Conservation (phyloP, 2,888 invertebrate genomes). For the Syrphus vitripennis region DNA sequence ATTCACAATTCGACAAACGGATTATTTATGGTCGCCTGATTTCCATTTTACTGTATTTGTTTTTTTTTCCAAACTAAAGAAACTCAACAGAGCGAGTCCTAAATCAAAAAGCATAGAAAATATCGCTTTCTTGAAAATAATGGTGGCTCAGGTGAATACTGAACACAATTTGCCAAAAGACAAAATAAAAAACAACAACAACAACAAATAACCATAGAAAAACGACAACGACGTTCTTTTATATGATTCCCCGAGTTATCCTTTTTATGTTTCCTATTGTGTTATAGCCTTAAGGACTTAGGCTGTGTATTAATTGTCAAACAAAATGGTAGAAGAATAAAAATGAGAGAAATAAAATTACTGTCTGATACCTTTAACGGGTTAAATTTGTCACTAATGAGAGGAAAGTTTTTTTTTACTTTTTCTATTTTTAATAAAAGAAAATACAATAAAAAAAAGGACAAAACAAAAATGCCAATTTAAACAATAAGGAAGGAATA, state of each 20-base stretch:
- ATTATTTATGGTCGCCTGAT: slow-evolving; percentile 57
- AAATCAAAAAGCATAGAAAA: slow-evolving; percentile 54
- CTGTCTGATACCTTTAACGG: slow-evolving; percentile 57
- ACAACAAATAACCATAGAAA: slow-evolving; percentile 1
- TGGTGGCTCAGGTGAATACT: neutral
- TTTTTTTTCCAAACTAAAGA: slow-evolving; percentile 2
- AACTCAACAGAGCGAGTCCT: neutral
- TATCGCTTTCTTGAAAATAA: neutral
- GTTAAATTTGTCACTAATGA: slow-evolving; percentile 66
- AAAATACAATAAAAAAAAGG: slow-evolving; percentile 3
- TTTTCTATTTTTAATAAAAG: neutral
- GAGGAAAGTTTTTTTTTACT: slow-evolving; percentile 37
- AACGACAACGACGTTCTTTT: slow-evolving; percentile 44
- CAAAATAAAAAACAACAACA: neutral
- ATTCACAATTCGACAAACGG: slow-evolving; percentile 55
- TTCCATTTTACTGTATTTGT: slow-evolving; percentile 34
- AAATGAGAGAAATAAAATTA: neutral
- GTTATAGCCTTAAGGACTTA: slow-evolving; percentile 35
- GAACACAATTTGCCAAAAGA: slow-evolving; percentile 1
- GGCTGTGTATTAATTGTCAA: slow-evolving; percentile 61
- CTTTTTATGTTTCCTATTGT: slow-evolving; percentile 10
- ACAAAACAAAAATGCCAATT: neutral
- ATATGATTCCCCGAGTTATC: neutral
- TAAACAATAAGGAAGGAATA: neutral
- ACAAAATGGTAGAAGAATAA: slow-evolving; percentile 26